phyloP scores from a whole-genome alignment of 1,140 invertebrate genomes.

The Copidosoma floridanum region DNA sequence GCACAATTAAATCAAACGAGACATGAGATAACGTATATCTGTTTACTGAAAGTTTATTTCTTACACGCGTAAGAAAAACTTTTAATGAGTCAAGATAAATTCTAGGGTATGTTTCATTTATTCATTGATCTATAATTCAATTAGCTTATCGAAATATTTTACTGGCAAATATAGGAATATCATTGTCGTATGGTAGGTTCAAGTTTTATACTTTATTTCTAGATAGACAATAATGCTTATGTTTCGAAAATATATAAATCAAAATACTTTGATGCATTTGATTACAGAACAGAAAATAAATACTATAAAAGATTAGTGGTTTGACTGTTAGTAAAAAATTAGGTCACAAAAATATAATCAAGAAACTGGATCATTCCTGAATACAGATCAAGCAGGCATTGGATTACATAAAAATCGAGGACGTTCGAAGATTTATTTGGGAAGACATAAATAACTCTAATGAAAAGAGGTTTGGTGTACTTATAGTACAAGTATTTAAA shows the following conservation, averaged over 20 bases:
- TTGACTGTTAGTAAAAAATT: slow-evolving; percentile 6
- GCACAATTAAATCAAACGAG: slow-evolving; percentile 36
- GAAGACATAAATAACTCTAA: too few relatives aligned
- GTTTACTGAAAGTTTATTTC: slow-evolving; percentile 10
- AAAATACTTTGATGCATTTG: not conserved
- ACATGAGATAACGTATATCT: slow-evolving; percentile 24
- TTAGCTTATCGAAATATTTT: slow-evolving; percentile 11
- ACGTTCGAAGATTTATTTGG: too few relatives aligned
- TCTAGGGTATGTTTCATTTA: too few relatives aligned
- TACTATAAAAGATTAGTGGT: not conserved
- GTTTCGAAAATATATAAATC: not conserved
- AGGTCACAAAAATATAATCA: slow-evolving; percentile 2
- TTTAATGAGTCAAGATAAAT: not conserved
- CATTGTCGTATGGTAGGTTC: not conserved
- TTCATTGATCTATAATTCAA: slow-evolving; percentile 14
- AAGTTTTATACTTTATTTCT: not conserved
- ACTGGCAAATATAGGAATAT: not conserved
- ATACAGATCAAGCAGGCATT: too few relatives aligned
- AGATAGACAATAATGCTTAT: not conserved
- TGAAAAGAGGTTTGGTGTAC: too few relatives aligned
- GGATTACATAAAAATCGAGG: too few relatives aligned
- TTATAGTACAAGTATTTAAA: too few relatives aligned
- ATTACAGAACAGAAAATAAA: too few relatives aligned
- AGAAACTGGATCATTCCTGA: not conserved
- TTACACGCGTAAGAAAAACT: too few relatives aligned